These are phyloP conservation scores for Rhizoglyphus robini DNA, from an alignment of 1,140 invertebrate species.

Conservation along the genomic window DNA sequence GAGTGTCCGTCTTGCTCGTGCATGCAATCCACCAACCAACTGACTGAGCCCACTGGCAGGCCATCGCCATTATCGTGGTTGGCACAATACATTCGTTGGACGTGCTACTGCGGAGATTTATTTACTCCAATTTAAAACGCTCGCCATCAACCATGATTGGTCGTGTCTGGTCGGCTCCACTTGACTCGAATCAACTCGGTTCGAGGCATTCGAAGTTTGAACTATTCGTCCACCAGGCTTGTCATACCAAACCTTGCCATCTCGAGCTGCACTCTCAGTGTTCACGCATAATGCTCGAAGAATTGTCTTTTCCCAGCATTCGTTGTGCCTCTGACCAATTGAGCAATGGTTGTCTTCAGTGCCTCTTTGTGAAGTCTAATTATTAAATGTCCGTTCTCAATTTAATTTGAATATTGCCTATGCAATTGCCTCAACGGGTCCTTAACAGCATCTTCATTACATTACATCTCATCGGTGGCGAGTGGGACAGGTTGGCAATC, in stretches of 20 bases:
- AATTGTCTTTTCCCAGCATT: not conserved
- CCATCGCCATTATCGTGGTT: too few species aligned
- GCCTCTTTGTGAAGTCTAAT: not conserved
- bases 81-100: too few species aligned
- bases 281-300: not conserved
- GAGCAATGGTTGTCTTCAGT: not conserved
- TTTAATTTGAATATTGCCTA: too few species aligned
- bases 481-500: too few species aligned
- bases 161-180: not conserved
- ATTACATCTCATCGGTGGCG: too few species aligned
- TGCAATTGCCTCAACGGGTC: too few species aligned
- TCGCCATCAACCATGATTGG: not conserved
- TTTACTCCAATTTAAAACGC: not conserved
- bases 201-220: too few species aligned
- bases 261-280: not conserved
- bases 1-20: not conserved
- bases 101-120: too few species aligned
- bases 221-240: not conserved
- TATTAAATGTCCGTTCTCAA: too few species aligned
- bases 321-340: not conserved
- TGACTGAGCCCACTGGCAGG: too few species aligned
- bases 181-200: too few species aligned
- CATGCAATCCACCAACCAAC: slow-evolving; percentile 4
- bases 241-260: not conserved
- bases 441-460: too few species aligned